Conservation (phyloP, 1,140 invertebrate genomes). For the Ptiloglossa arizonensis region DNA sequence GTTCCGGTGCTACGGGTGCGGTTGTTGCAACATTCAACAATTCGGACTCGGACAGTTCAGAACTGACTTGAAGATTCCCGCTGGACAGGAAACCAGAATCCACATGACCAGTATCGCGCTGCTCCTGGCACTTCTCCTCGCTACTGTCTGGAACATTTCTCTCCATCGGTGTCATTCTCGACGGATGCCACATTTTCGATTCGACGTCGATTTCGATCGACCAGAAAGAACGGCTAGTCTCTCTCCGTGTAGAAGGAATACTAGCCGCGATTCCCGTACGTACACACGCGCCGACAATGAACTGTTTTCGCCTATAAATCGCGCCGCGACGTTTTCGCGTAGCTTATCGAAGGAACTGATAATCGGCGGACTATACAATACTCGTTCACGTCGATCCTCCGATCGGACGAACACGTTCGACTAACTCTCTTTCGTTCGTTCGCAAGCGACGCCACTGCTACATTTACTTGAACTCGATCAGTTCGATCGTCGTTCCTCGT, state of each 20-base stretch:
- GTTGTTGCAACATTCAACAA: constrained; percentile 2
- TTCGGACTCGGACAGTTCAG: constrained; percentile 65
- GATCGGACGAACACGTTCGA: constrained; percentile 22
- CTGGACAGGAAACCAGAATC: constrained; percentile 84
- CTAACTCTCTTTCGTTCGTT: constrained; percentile 38
- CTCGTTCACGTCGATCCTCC: constrained; percentile 5
- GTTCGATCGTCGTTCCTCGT: constrained; percentile 32
- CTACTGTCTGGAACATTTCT: constrained; percentile 61
- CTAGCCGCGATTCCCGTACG: background rate
- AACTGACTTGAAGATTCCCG: constrained; percentile 79
- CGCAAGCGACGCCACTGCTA: constrained; percentile 27
- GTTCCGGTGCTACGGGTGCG: constrained; percentile 53
- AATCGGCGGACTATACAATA: background rate
- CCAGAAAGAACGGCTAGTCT: background rate
- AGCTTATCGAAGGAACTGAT: background rate
- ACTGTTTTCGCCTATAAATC: background rate
- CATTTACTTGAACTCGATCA: constrained; percentile 17
- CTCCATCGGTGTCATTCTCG: constrained; percentile 46
- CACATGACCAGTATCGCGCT: constrained; percentile 55
- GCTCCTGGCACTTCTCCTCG: constrained; percentile 23
- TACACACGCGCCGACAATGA: background rate
- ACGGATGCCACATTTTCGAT: constrained; percentile 65
- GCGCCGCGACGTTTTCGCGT: too few species aligned
- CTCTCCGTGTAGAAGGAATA: background rate
- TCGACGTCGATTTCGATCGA: background rate